A percentile compares a stretch with the other conserved stretches of the same genome.
These are phyloP conservation scores for Hemicrepidius hirtus DNA, from an alignment of 2,888 invertebrate genomes.

Conservation along the genomic window DNA sequence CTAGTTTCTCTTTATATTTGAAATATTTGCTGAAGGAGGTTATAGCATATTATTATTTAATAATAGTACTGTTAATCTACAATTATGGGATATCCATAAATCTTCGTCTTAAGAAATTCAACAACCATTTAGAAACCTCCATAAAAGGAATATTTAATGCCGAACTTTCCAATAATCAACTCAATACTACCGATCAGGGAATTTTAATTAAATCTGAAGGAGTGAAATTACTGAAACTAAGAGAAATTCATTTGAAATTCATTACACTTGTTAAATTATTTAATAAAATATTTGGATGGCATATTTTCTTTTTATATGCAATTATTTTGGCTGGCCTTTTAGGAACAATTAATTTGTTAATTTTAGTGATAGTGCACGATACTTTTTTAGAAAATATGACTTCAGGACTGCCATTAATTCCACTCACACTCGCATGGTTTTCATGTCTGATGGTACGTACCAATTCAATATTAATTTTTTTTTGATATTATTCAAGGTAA, in stretches of 20 bases:
- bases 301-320: conserved; percentile 4
- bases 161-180: background rate
- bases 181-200: too few species aligned
- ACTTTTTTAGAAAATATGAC: background rate
- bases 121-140: background rate
- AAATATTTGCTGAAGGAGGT: background rate
- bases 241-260: conserved; percentile 1
- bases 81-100: conserved; percentile 9
- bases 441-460: too few species aligned
- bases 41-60: background rate
- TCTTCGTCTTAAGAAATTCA: background rate
- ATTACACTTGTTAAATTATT: background rate
- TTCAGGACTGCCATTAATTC: background rate
- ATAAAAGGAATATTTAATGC: background rate
- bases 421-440: background rate
- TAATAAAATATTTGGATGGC: conserved; percentile 26
- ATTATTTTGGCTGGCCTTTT: background rate
- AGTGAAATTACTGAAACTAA: background rate
- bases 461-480: too few species aligned
- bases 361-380: background rate
- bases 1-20: background rate
- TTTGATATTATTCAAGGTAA: too few species aligned
- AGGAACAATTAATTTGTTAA: background rate
- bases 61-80: conserved; percentile 8
- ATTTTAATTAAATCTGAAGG: background rate